Evolutionary conservation across 2,797 vertebrate species (phyloP).

Genomic region (Melanotaenia trifasciata): DNA sequence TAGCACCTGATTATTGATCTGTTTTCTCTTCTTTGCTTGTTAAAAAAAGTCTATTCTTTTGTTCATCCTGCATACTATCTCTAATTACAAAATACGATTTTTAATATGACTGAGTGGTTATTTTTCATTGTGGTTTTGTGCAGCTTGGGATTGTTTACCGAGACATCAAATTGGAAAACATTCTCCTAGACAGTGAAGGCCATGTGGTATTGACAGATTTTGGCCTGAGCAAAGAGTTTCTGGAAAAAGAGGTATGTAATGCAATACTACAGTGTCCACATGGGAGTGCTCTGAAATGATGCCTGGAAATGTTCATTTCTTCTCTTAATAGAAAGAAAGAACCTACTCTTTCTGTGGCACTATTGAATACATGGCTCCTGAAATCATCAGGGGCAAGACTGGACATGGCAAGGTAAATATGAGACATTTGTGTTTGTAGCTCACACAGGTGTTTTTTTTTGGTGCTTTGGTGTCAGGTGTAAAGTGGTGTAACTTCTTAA

Average conservation of each 20-base stretch:
- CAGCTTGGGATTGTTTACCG: constrained; percentile 94
- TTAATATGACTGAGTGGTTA: background rate
- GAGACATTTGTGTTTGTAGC: background rate
- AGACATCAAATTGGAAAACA: constrained; percentile 95
- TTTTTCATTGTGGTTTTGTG: constrained; percentile 34
- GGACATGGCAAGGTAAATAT: constrained; percentile 91
- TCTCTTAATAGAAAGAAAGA: constrained; percentile 85
- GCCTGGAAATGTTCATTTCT: background rate
- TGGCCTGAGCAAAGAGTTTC: constrained; percentile 94
- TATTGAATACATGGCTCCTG: constrained; percentile 97
- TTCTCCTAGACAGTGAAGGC: constrained; percentile 91
- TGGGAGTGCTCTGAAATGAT: background rate
- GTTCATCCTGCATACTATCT: background rate
- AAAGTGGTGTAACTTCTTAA: background rate
- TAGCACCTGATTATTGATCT: background rate
- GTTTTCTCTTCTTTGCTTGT: constrained; percentile 6
- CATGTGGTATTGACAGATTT: constrained; percentile 95
- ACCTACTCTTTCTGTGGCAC: constrained; percentile 96
- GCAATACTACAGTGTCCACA: too few species aligned
- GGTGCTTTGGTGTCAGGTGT: background rate
- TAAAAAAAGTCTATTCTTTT: background rate
- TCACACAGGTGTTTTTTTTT: background rate
- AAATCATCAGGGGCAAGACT: constrained; percentile 91
- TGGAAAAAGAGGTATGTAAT: constrained; percentile 87
- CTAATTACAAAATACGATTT: background rate